Conservation (phyloP, 2,888 invertebrate species). For the Biston betularia region DNA sequence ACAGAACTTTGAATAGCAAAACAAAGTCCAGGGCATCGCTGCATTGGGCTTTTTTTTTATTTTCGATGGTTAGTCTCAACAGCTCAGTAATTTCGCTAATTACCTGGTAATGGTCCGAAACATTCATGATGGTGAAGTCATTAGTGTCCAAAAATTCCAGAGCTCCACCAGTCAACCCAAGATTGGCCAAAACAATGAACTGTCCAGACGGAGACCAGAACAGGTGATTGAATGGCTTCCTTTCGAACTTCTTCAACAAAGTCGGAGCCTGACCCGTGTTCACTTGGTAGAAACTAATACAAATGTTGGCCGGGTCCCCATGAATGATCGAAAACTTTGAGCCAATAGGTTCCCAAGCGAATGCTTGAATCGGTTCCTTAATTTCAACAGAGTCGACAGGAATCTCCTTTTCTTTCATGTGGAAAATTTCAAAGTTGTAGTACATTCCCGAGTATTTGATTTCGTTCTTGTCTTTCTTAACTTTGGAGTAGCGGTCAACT, state of each 20-base stretch:
- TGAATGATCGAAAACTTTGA: constrained; percentile 98
- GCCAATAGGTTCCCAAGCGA: constrained; percentile 99
- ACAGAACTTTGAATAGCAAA: too few species aligned
- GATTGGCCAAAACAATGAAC: constrained; percentile 96
- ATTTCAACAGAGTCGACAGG: constrained; percentile 99
- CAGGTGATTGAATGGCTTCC: constrained; percentile 95
- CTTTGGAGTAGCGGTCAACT: constrained; percentile 91
- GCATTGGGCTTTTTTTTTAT: too few species aligned
- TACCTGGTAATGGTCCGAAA: constrained; percentile 96
- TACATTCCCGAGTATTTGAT: constrained; percentile 98
- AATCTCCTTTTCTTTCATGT: constrained; percentile 98
- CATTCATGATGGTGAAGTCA: constrained; percentile 98
- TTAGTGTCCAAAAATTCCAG: constrained; percentile 98
- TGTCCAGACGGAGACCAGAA: constrained; percentile 99
- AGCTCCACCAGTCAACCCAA: constrained; percentile 94
- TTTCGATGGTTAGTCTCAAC: too few species aligned
- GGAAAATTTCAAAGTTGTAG: constrained; percentile 99
- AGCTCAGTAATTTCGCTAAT: too few species aligned
- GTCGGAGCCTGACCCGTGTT: constrained; percentile 96
- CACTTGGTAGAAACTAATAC: constrained; percentile 95
- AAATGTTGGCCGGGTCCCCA: constrained; percentile 93
- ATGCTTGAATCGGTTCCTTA: constrained; percentile 96
- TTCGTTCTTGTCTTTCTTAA: constrained; percentile 97
- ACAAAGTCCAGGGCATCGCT: too few species aligned
- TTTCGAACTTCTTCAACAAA: constrained; percentile 94